phyloP scores from a whole-genome alignment of 2,888 invertebrate genomes.

The Phytoseiulus persimilis region DNA sequence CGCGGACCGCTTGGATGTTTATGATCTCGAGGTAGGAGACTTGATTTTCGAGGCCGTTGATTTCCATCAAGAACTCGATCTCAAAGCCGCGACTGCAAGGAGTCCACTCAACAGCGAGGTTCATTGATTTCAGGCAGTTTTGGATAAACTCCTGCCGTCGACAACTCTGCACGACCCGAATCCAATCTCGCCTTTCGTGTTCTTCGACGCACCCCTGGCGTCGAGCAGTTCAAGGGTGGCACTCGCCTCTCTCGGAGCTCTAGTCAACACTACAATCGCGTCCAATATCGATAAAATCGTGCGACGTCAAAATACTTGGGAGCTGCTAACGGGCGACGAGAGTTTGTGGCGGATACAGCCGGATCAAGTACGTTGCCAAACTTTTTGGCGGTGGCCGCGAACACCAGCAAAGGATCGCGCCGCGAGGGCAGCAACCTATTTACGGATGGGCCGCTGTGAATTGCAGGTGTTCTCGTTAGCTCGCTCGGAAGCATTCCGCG shows the following conservation, averaged over 20 bases:
- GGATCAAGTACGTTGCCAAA: background rate
- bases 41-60: too few relatives aligned
- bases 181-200: background rate
- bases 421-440: too few relatives aligned
- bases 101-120: background rate
- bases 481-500: background rate
- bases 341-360: background rate
- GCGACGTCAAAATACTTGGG: constrained; percentile 19
- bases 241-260: constrained; percentile 16
- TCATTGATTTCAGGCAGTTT: background rate
- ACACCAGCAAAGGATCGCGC: too few relatives aligned
- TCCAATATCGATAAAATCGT: background rate
- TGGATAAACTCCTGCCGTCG: constrained; percentile 31
- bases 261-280: constrained; percentile 30
- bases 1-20: constrained; percentile 30
- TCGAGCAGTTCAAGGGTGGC: background rate
- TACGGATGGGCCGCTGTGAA: too few relatives aligned
- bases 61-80: background rate
- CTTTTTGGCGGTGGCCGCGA: too few relatives aligned
- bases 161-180: constrained; percentile 29
- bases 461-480: background rate
- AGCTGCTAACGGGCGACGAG: background rate
- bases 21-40: constrained; percentile 37
- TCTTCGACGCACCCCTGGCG: constrained; percentile 26
- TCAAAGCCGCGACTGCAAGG: background rate